phyloP scores from a whole-genome alignment of 1,140 invertebrate species.

The Melitaea cinxia region DNA sequence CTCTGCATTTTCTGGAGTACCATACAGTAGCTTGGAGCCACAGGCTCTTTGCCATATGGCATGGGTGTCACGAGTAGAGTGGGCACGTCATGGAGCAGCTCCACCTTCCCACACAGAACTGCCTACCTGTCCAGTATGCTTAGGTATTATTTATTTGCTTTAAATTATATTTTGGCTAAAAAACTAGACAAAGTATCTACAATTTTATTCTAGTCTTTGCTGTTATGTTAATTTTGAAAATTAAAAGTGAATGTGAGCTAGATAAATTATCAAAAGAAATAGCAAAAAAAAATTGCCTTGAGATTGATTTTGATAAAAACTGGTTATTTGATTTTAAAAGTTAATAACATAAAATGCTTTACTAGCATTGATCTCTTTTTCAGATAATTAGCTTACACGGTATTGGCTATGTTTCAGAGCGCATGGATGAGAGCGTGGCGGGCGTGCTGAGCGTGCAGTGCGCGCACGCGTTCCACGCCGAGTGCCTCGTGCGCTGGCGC shows the following conservation, averaged over 20 bases:
- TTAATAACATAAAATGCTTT: no score
- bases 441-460: conserved; percentile 98
- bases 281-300: no score
- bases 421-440: conserved; percentile 99
- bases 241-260: no score
- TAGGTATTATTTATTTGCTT: not conserved
- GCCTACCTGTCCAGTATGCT: conserved; percentile 93
- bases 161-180: no score
- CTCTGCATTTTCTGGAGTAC: conserved; percentile 93
- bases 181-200: no score
- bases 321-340: no score
- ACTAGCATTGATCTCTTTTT: no score
- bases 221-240: no score
- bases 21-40: conserved; percentile 96
- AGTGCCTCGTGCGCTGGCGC: conserved; percentile 97
- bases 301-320: no score
- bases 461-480: conserved; percentile 98
- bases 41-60: conserved; percentile 95
- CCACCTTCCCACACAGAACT: conserved; percentile 94
- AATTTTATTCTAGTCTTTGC: no score
- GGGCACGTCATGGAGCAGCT: conserved; percentile 86
- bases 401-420: conserved; percentile 86
- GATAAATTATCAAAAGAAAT: no score
- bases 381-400: no score
- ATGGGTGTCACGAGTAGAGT: conserved; percentile 97